phyloP scores from a whole-genome alignment of 2,113 vertebrate genomes.

The Jacana jacana region DNA sequence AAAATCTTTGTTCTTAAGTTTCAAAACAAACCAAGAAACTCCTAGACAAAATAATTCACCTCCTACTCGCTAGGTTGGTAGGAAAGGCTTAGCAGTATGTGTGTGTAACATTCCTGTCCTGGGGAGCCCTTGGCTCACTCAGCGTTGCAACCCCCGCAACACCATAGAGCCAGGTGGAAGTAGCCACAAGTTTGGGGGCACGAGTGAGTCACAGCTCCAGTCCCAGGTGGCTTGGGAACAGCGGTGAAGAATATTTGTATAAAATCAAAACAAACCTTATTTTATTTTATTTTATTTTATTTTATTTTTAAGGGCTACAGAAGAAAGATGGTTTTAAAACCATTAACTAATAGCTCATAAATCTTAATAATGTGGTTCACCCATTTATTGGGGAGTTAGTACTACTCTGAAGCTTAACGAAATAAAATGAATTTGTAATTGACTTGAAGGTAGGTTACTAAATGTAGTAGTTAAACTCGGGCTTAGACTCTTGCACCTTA shows the following conservation, averaged over 20 bases:
- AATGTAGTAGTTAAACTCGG: neutral
- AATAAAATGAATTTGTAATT: neutral
- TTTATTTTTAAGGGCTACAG: neutral
- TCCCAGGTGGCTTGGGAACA: neutral
- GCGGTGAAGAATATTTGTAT: neutral
- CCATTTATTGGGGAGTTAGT: conserved; percentile 1
- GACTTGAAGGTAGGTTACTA: neutral
- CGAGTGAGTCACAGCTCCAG: neutral
- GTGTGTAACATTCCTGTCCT: neutral
- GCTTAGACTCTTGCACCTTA: neutral
- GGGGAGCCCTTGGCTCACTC: neutral
- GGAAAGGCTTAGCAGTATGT: neutral
- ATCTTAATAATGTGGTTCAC: neutral
- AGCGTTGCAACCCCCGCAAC: neutral
- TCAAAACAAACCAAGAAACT: neutral
- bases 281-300: neutral
- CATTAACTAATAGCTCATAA: no score
- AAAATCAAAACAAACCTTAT: neutral
- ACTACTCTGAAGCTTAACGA: neutral
- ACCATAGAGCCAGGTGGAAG: neutral
- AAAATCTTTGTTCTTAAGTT: neutral
- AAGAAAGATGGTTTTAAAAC: neutral
- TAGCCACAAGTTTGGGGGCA: neutral
- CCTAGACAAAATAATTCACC: conserved; percentile 17
- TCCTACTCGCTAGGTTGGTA: neutral